Evolutionary conservation across 2,113 vertebrate species (phyloP), one percentile per base, ranked within the genome.

Genomic region (Microcebus murinus): DNA sequence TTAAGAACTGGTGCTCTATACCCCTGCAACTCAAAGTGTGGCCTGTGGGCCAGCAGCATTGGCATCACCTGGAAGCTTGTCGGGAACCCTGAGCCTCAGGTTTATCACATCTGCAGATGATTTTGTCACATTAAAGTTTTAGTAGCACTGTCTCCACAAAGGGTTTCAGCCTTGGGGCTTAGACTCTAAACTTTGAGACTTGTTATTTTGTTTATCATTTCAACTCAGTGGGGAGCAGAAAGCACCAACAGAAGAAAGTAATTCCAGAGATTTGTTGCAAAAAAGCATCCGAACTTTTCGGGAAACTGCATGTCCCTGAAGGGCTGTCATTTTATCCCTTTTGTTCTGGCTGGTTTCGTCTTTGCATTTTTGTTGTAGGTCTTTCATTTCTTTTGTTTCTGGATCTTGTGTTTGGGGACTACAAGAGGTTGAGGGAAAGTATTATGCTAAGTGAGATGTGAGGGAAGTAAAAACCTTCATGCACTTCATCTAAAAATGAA

Each of bases 401-500:
- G 34, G 34, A 52, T 91, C 76, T 86, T 91, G 10, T 50, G 29
- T 79, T 36, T 55, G 50, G 48, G 12, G 20, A 93, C 73, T 91
- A 7, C 12, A 25, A 76, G 48, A 81, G 36, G 25, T 10, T 91
- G 48, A 94, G 76, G 82, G 81, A 84, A 90, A 80, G 27, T n/a
- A 36, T 45, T 61, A 55, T 79, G 42, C 36, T 76, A 82, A 67
- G 61, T 87, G 89, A 95, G 73, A 91, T 52, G 20, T n/a, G 68
- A 82, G 73, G 83, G 50, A 92, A 67, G 79, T 61, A 65, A 85
- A 94, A 95, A 31, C 50, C 77, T 96, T 89, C 67, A 50, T 85
- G 71, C n/a, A 77, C 77, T 93, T 93, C 27, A 71, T 52, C 94
- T 93, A 83, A 94, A 94, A 91, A 91, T 77, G 96, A 97, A 94